Conservation (phyloP, 2,888 invertebrate species). For the Microplitis manilae region DNA sequence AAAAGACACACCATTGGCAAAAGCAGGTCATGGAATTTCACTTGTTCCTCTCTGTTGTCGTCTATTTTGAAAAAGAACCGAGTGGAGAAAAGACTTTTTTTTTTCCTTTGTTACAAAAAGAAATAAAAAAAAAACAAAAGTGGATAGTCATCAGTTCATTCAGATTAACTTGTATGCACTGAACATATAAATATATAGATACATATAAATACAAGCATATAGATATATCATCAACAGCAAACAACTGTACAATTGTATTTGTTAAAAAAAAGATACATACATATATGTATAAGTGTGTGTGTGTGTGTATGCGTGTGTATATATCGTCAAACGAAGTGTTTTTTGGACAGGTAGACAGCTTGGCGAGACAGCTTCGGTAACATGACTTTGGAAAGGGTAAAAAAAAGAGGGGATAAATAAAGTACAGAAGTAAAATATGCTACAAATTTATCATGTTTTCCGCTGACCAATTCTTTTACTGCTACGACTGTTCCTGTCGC, state of each 20-base stretch:
- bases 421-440: conserved; percentile 29
- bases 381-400: conserved; percentile 14
- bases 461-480: conserved; percentile 29
- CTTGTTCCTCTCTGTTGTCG: background rate
- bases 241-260: background rate
- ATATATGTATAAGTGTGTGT: background rate
- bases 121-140: conserved; percentile 1
- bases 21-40: conserved; percentile 3
- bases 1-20: background rate
- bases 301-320: background rate
- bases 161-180: conserved; percentile 14
- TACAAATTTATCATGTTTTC: conserved; percentile 37
- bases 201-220: background rate
- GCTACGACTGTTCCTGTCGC: conserved; percentile 23
- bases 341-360: conserved; percentile 43
- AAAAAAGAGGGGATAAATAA: conserved; percentile 30
- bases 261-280: background rate
- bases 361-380: conserved; percentile 34
- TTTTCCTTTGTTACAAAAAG: background rate
- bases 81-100: background rate
- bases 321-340: conserved; percentile 26
- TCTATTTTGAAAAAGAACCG: background rate
- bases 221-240: background rate
- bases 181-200: conserved; percentile 4
- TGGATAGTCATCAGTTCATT: conserved; percentile 10